Base-by-base conservation (phyloP, 1,140 invertebrate species). In the Maconellicoccus hirsutus region DNA sequence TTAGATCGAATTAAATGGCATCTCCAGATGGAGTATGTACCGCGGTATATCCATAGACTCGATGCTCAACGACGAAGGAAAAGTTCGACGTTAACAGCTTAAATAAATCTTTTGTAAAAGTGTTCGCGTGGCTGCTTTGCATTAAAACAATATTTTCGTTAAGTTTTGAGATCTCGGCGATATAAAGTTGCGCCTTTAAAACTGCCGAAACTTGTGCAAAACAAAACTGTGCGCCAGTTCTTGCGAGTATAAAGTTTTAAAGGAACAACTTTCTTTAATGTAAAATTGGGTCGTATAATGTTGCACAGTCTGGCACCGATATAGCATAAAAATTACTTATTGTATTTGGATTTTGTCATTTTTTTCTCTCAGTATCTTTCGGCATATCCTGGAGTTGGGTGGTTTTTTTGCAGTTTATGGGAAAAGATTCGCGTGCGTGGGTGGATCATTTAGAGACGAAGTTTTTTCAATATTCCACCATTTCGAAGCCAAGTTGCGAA, bases 111-210 rank as follows among this genome's bases (percentile, higher is more conserved):
- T 52, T 52, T 52, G 42, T 52, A 52, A 52, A 52, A 52, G 42
- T 52, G 42, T 52, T 52, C 42, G 42, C 42, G 42, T 52, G 42
- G 42, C 42, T 52, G 42, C 42, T 52, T 52, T 52, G 42, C 42
- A 52, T 52, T 52, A 52, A 52, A 52, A 52, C 42, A 52, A 52
- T 52, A 52, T 52, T 52, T 52, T 52, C 42, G 42, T 52, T 52
- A 52, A 52, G 42, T 52, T 52, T 52, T 52, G 12, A 52, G 42
- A 52, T 52, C 42, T 52, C n/a, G 42, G 12, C 4, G 42, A 52
- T 52, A 52, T 52, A 52, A 52, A 52, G 42, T 52, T 52, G n/a
- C 42, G 42, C n/a, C n/a, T 19, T 52, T 52, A 52, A 52, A 52
- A 52, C 42, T 52, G 42, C 42, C 42, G 4, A 52, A 52, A 52